These are phyloP conservation scores for Philhelius pedissequus DNA, from an alignment of 2,888 invertebrate species.

Conservation along the genomic window DNA sequence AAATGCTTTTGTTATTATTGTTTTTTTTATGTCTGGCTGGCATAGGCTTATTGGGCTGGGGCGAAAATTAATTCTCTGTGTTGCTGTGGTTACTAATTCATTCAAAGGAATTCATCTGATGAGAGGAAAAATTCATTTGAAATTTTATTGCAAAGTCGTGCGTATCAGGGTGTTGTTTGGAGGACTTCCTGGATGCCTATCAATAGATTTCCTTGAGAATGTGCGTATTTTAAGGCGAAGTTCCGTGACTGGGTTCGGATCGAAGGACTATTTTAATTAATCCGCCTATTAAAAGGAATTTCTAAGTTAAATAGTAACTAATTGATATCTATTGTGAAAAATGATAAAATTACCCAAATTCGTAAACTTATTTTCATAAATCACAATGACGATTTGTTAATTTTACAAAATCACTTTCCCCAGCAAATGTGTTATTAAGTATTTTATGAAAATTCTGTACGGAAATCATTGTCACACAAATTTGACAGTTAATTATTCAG, in stretches of 20 bases:
- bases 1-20: neutral
- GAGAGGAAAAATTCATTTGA: neutral
- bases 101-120: neutral
- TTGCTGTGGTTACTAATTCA: neutral
- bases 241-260: neutral
- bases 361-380: too few relatives aligned
- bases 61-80: neutral
- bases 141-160: neutral
- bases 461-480: too few relatives aligned
- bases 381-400: too few relatives aligned
- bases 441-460: too few relatives aligned
- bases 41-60: neutral
- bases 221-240: neutral
- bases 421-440: too few relatives aligned
- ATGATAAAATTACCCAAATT: too few relatives aligned
- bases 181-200: conserved; percentile 11
- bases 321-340: too few relatives aligned
- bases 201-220: conserved; percentile 1
- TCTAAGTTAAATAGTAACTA: too few relatives aligned
- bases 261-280: neutral
- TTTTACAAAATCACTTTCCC: too few relatives aligned
- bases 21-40: neutral
- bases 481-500: too few relatives aligned
- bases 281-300: too few relatives aligned
- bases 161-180: neutral